Percentiles rank a stretch among this genome's conserved stretches.
Evolutionary conservation across 2,888 invertebrate genomes (phyloP).

Genomic region (Exephanes ischioxanthus): DNA sequence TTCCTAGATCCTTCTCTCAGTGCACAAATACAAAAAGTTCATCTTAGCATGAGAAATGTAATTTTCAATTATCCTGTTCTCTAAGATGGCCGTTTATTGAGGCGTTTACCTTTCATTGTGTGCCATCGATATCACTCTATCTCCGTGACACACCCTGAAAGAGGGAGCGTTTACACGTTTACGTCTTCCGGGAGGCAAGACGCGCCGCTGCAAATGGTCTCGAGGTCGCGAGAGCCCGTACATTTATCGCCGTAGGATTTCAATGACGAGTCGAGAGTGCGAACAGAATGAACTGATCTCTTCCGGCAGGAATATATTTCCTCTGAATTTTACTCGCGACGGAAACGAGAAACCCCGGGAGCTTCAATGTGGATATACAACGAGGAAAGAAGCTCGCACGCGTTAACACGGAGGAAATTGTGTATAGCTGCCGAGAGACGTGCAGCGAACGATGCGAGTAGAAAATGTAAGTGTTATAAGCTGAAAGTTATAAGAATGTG

Average conservation of each 20-base stretch:
- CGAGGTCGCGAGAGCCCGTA: not conserved
- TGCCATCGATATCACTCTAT: not conserved
- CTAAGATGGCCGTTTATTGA: too few species aligned
- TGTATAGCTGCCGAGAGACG: not conserved
- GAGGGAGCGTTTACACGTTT: conserved; percentile 38
- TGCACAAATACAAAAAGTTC: too few species aligned
- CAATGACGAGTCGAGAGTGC: conserved; percentile 19
- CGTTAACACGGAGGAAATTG: not conserved
- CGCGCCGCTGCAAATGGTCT: conserved; percentile 4
- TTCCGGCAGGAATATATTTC: conserved; percentile 27
- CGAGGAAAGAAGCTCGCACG: not conserved
- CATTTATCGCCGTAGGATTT: conserved; percentile 36
- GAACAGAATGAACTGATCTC: conserved; percentile 37
- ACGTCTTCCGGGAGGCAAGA: conserved; percentile 26
- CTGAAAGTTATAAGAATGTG: conserved; percentile 7
- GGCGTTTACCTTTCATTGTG: not conserved
- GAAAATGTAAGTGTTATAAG: conserved; percentile 37
- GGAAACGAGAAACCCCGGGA: conserved; percentile 21
- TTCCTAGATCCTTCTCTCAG: too few species aligned
- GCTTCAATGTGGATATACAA: not conserved
- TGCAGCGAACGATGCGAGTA: conserved; percentile 12
- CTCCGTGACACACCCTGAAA: conserved; percentile 26
- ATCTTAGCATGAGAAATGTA: too few species aligned
- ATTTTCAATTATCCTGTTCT: too few species aligned
- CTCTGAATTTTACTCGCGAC: not conserved